phyloP scores from a whole-genome alignment of 2,888 invertebrate genomes.

The Melanargia galathea region DNA sequence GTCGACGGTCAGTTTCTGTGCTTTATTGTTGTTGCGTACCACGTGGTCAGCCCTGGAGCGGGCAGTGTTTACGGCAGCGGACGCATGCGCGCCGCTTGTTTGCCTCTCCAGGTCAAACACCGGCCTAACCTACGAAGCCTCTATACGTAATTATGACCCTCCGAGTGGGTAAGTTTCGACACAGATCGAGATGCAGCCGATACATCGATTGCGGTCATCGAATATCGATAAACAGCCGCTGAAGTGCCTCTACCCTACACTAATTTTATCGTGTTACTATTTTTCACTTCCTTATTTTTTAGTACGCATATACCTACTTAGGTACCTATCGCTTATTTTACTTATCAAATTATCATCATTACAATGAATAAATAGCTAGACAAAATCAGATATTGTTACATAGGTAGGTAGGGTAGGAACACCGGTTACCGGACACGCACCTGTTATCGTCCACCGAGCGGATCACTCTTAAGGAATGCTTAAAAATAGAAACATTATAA shows the following conservation, averaged over 20 bases:
- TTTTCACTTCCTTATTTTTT: constrained; percentile 5
- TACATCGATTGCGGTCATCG: constrained; percentile 40
- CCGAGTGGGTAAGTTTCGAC: constrained; percentile 61
- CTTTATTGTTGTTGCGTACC: constrained; percentile 52
- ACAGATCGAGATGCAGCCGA: constrained; percentile 51
- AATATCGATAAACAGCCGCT: constrained; percentile 36
- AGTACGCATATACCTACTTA: neutral
- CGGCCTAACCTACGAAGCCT: constrained; percentile 73
- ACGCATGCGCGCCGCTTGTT: constrained; percentile 76
- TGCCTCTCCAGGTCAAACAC: constrained; percentile 76
- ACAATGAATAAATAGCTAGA: too few relatives aligned
- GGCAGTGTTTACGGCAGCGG: constrained; percentile 72
- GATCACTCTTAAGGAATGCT: too few relatives aligned
- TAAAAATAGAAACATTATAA: too few relatives aligned
- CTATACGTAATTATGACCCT: constrained; percentile 58
- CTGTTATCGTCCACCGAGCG: too few relatives aligned
- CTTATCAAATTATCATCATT: too few relatives aligned
- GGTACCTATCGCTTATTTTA: too few relatives aligned
- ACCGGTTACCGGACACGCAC: too few relatives aligned
- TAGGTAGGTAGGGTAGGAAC: too few relatives aligned
- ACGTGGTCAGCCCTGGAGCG: constrained; percentile 65
- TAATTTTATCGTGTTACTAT: constrained; percentile 4
- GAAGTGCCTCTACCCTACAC: neutral
- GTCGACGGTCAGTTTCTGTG: constrained; percentile 70
- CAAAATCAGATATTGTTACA: too few relatives aligned